Evolutionary conservation across 2,113 vertebrate genomes (phyloP).

Genomic region (Rana temporaria): DNA sequence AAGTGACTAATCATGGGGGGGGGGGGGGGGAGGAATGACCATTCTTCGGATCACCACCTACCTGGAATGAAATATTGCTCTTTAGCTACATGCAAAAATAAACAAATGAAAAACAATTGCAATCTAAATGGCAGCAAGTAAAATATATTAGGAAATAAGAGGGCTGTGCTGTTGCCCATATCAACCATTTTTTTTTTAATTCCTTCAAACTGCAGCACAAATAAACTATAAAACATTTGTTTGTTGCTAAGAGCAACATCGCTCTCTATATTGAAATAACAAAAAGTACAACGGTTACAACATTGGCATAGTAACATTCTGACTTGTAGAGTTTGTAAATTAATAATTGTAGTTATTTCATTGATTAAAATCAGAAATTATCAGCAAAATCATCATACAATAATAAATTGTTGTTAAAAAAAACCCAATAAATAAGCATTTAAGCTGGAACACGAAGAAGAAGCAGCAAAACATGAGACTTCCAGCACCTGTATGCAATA

Average conservation of each 20-base stretch:
- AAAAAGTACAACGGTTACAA: constrained; percentile 62
- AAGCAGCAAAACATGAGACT: constrained; percentile 65
- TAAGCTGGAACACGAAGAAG: constrained; percentile 66
- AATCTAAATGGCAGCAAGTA: constrained; percentile 82
- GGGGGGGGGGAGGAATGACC: constrained; percentile 60
- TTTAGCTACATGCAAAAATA: constrained; percentile 91
- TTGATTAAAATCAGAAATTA: too few species aligned
- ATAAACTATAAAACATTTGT: too few species aligned
- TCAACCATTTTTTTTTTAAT: too few species aligned
- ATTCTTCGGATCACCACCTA: constrained; percentile 83
- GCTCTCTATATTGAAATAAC: constrained; percentile 65
- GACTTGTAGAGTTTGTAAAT: too few species aligned
- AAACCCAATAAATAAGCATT: constrained; percentile 61
- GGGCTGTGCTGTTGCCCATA: too few species aligned
- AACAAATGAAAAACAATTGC: constrained; percentile 81
- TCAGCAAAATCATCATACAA: too few species aligned
- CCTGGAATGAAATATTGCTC: constrained; percentile 99
- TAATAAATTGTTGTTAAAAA: constrained; percentile 16
- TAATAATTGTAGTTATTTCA: too few species aligned
- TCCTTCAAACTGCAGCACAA: too few species aligned
- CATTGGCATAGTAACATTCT: neutral
- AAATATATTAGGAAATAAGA: constrained; percentile 40
- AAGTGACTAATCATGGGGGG: constrained; percentile 56
- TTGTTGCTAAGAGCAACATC: constrained; percentile 64
- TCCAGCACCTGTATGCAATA: constrained; percentile 67